phyloP scores from a whole-genome alignment of 2,888 invertebrate species.

The Lasioglossum lativentre region DNA sequence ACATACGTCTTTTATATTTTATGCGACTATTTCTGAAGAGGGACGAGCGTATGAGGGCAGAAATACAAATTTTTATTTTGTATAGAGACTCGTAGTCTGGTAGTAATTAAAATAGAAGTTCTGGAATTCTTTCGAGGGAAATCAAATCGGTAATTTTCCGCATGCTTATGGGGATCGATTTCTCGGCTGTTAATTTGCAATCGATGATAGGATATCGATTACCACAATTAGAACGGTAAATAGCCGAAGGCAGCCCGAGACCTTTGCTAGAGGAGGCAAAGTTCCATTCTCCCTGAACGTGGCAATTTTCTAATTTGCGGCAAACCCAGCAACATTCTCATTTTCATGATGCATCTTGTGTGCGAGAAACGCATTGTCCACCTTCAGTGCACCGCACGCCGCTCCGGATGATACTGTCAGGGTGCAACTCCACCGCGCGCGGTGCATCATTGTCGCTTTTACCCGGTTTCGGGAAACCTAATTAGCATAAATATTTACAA shows the following conservation, averaged over 20 bases:
- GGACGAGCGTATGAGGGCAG: background rate
- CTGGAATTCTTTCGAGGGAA: background rate
- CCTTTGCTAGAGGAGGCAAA: slow-evolving; percentile 1
- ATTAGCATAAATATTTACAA: background rate
- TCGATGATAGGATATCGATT: background rate
- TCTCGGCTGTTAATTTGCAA: background rate
- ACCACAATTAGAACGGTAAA: background rate
- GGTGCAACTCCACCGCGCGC: background rate
- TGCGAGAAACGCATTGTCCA: background rate
- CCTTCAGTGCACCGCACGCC: background rate
- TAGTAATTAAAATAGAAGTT: too few relatives aligned
- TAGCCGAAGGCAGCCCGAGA: background rate
- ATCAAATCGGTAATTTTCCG: background rate
- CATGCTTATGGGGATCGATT: background rate
- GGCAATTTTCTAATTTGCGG: background rate
- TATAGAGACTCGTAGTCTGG: too few relatives aligned
- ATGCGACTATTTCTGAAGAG: too few relatives aligned
- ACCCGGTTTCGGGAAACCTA: background rate
- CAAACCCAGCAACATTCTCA: background rate
- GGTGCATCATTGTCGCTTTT: background rate
- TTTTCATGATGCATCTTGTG: background rate
- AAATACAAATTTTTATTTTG: background rate
- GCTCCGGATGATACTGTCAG: background rate
- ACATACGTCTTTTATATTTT: too few relatives aligned
- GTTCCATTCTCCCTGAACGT: background rate